These are phyloP conservation scores for Gymnocheta viridis DNA, from an alignment of 2,888 invertebrate species.

Conservation along the genomic window DNA sequence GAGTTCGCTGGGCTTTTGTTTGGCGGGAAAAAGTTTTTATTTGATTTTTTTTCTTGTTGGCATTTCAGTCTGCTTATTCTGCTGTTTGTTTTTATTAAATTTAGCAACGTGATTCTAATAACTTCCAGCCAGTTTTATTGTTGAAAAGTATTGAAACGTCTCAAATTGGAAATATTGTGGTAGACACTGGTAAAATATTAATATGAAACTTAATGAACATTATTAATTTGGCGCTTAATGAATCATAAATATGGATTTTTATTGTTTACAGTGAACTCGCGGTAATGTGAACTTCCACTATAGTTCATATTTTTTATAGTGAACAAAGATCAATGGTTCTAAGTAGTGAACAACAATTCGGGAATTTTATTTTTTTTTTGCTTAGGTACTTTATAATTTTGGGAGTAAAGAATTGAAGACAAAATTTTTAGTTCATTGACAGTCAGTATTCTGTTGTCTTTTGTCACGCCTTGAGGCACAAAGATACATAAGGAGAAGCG, in stretches of 20 bases:
- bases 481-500: no score
- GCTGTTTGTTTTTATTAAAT: conserved; percentile 29
- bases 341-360: no score
- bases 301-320: no score
- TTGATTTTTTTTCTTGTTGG: conserved; percentile 53
- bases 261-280: no score
- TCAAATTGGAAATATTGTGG: conserved; percentile 21
- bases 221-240: conserved; percentile 14
- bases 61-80: conserved; percentile 29
- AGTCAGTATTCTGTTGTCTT: no score
- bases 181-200: not conserved
- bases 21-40: conserved; percentile 76
- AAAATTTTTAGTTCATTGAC: no score
- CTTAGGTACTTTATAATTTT: no score
- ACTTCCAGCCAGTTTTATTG: not conserved
- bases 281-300: no score
- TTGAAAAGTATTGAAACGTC: conserved; percentile 4
- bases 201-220: conserved; percentile 24
- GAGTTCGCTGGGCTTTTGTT: conserved; percentile 71
- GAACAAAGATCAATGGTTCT: no score
- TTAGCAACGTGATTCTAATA: conserved; percentile 37
- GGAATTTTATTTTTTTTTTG: no score
- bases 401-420: no score
- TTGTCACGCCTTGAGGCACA: no score
- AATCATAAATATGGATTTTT: not conserved